phyloP scores from a whole-genome alignment of 2,888 invertebrate genomes.

The Gymnosoma rotundatum region DNA sequence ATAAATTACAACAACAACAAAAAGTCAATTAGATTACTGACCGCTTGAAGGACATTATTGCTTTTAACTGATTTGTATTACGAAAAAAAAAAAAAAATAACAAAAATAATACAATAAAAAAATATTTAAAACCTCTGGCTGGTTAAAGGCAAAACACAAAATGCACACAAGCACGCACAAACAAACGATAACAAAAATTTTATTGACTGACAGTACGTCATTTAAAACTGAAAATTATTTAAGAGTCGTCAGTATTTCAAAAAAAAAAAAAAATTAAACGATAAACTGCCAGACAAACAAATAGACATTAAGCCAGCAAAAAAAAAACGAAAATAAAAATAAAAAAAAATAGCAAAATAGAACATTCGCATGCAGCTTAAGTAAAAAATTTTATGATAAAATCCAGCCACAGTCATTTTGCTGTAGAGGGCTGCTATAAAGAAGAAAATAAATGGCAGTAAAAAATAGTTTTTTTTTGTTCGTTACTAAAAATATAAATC shows the following conservation, averaged over 20 bases:
- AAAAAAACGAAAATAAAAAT: neutral
- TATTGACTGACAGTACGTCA: slow-evolving; percentile 54
- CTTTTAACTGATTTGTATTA: slow-evolving; percentile 29
- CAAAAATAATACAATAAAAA: neutral
- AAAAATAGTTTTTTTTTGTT: too few relatives aligned
- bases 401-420: neutral
- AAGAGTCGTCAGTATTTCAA: slow-evolving; percentile 30
- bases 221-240: slow-evolving; percentile 52
- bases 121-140: slow-evolving; percentile 31
- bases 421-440: neutral
- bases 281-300: slow-evolving; percentile 33
- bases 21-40: slow-evolving; percentile 61
- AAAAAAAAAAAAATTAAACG: slow-evolving; percentile 10
- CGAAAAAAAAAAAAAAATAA: neutral
- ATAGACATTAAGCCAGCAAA: slow-evolving; percentile 6
- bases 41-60: slow-evolving; percentile 65
- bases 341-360: slow-evolving; percentile 22
- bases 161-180: slow-evolving; percentile 1
- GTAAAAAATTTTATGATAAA: slow-evolving; percentile 26
- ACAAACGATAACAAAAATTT: slow-evolving; percentile 19
- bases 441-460: neutral
- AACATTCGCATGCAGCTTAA: slow-evolving; percentile 33
- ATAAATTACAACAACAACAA: slow-evolving; percentile 6
- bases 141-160: slow-evolving; percentile 10
- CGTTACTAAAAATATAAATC: too few relatives aligned